phyloP scores from a whole-genome alignment of 2,888 invertebrate species.

The Fabriciana adippe region DNA sequence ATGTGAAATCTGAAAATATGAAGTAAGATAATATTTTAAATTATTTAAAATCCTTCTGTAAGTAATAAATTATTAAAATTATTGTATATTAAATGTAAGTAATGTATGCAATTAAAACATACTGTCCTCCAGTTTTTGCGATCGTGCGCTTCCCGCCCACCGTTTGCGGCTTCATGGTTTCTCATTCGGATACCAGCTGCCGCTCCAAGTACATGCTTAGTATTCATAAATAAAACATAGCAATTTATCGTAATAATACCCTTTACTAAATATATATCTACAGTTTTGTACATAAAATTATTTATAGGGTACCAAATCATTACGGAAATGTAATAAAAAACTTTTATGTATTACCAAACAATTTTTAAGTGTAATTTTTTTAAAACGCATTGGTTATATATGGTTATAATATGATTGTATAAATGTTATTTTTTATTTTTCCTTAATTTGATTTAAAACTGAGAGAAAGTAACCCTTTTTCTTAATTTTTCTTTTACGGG shows the following conservation, averaged over 20 bases:
- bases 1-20: no score
- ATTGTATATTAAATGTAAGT: constrained; percentile 4
- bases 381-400: not conserved
- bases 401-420: no score
- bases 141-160: constrained; percentile 40
- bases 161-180: constrained; percentile 46
- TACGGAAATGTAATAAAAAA: not conserved
- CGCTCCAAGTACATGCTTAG: constrained; percentile 35
- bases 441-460: constrained; percentile 10
- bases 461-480: constrained; percentile 23
- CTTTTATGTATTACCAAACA: not conserved
- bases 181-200: constrained; percentile 49
- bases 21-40: no score
- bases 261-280: constrained; percentile 20
- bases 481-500: constrained; percentile 21
- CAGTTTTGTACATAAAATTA: constrained; percentile 1
- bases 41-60: not conserved
- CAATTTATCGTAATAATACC: constrained; percentile 39
- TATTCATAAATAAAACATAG: constrained; percentile 40
- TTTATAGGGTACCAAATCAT: not conserved
- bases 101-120: constrained; percentile 30
- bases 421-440: not conserved
- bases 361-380: not conserved
- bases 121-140: constrained; percentile 29
- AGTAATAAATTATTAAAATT: not conserved